Percentiles rank a stretch among this genome's conserved stretches.
Evolutionary conservation across 2,797 vertebrate genomes (phyloP).

Genomic region (Periparus ater): DNA sequence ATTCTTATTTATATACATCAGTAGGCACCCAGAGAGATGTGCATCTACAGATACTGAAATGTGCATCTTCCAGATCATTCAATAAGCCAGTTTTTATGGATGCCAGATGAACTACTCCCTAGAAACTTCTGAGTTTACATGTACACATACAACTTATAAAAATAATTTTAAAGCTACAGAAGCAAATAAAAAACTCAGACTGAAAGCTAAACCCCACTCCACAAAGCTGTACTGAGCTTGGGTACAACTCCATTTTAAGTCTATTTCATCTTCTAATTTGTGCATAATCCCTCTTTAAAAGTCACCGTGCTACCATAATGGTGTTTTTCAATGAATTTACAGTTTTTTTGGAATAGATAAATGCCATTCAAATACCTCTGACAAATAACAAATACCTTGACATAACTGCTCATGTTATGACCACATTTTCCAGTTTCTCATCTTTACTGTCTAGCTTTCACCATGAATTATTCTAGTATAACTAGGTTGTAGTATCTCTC

Average conservation of each 20-base stretch:
- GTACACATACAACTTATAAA: not conserved
- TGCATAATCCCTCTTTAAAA: not conserved
- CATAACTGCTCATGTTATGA: not conserved
- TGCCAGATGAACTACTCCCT: not conserved
- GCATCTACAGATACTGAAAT: not conserved
- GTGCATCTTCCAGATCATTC: not conserved
- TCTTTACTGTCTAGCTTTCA: not conserved
- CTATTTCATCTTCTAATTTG: not conserved
- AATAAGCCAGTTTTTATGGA: not conserved
- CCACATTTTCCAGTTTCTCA: not conserved
- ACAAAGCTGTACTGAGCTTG: not conserved
- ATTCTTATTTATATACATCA: not conserved
- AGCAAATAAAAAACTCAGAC: not conserved
- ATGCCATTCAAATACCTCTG: not conserved
- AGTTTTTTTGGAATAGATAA: not conserved
- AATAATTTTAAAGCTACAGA: not conserved
- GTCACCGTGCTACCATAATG: not conserved
- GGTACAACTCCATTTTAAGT: not conserved
- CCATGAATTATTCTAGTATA: not conserved
- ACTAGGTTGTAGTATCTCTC: not conserved
- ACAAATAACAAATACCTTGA: not conserved
- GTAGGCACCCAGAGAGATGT: not conserved
- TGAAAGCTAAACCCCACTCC: not conserved
- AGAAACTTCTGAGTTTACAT: not conserved
- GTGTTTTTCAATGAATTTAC: not conserved